Conservation (phyloP, 2,797 vertebrate genomes). For the Chrysocyon brachyurus region DNA sequence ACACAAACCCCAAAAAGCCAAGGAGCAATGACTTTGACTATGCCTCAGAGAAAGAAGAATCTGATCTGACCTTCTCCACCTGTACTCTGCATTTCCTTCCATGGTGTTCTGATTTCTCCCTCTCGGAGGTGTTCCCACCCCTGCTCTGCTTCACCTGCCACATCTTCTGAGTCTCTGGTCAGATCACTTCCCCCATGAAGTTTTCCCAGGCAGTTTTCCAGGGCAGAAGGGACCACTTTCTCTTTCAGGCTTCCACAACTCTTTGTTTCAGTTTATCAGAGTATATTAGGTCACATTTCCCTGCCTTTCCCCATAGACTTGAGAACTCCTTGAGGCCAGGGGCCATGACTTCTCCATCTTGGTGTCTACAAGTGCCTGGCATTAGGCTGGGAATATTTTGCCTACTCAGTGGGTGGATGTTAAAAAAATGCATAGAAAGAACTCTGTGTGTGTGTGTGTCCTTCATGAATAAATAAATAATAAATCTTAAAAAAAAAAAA, state of each 20-base stretch:
- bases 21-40: background rate
- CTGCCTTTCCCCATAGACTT: background rate
- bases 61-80: background rate
- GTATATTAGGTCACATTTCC: background rate
- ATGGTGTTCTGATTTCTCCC: background rate
- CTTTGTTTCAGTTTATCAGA: background rate
- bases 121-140: background rate
- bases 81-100: background rate
- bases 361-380: background rate
- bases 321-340: background rate
- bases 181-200: background rate
- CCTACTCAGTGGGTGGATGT: background rate
- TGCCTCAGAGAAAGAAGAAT: background rate
- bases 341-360: background rate
- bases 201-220: background rate
- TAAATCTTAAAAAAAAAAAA: background rate
- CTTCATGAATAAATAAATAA: no score
- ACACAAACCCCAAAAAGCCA: background rate
- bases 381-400: background rate
- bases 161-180: background rate
- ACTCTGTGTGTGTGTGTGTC: no score
- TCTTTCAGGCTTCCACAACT: background rate
- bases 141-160: background rate
- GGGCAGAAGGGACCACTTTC: background rate
- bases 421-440: background rate